Percentiles rank a stretch among this genome's conserved stretches.
phyloP scores from a whole-genome alignment of 2,888 invertebrate species.

The Andrena praecox region DNA sequence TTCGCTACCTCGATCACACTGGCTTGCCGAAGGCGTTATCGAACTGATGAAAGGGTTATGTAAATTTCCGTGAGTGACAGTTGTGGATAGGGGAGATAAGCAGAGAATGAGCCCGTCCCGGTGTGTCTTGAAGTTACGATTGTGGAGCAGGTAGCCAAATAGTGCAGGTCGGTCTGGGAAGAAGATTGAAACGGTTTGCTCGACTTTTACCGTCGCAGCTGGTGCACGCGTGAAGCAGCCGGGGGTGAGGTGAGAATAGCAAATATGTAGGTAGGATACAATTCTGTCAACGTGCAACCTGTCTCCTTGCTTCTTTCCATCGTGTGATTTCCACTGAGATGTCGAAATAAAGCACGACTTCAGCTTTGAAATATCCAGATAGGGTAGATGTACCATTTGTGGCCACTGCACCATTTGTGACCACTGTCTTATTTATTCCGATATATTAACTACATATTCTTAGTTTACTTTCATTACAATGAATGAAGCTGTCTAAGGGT shows the following conservation, averaged over 20 bases:
- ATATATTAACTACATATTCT: too few relatives aligned
- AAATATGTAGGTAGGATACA: neutral
- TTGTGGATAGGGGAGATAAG: conserved; percentile 17
- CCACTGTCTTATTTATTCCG: too few relatives aligned
- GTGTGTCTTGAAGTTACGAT: neutral
- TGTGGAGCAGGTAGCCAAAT: neutral
- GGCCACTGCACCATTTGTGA: too few relatives aligned
- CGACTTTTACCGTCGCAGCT: neutral
- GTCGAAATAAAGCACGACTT: too few relatives aligned
- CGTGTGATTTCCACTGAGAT: neutral
- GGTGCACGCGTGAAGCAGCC: neutral
- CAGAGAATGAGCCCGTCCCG: neutral
- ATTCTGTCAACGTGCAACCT: neutral
- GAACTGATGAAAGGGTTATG: conserved; percentile 24
- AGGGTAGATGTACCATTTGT: too few relatives aligned
- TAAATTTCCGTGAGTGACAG: neutral
- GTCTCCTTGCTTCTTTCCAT: neutral
- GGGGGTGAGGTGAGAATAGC: neutral
- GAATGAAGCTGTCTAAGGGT: too few relatives aligned
- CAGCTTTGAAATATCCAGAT: too few relatives aligned
- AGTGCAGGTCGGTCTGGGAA: neutral
- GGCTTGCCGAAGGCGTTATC: conserved; percentile 11
- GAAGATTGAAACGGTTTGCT: neutral
- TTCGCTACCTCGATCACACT: neutral
- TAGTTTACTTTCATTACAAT: too few relatives aligned